These are phyloP conservation scores for Acrobasis suavella DNA, from an alignment of 2,888 invertebrate species.

Conservation along the genomic window DNA sequence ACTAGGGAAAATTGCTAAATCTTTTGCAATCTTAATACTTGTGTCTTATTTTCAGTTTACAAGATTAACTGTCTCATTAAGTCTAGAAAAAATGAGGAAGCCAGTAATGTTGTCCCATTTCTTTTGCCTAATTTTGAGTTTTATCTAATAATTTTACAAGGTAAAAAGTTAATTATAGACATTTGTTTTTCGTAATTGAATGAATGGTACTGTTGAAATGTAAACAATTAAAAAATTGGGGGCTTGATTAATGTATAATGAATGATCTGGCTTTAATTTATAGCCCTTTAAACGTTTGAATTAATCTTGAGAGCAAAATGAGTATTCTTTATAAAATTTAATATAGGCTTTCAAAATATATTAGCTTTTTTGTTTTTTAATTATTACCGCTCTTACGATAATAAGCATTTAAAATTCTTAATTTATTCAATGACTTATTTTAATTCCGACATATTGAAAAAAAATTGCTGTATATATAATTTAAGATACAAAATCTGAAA, in stretches of 20 bases:
- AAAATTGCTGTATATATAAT: too few relatives aligned
- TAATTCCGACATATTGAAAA: too few relatives aligned
- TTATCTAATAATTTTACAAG: not conserved
- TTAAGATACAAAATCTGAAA: too few relatives aligned
- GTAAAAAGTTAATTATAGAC: constrained; percentile 10
- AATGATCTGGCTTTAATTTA: not conserved
- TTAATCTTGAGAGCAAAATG: too few relatives aligned
- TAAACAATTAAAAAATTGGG: not conserved
- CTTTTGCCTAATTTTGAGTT: constrained; percentile 16
- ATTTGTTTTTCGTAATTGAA: constrained; percentile 15
- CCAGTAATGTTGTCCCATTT: constrained; percentile 1
- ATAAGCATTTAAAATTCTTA: too few relatives aligned
- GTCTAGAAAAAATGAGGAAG: constrained; percentile 17
- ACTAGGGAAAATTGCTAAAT: constrained; percentile 36
- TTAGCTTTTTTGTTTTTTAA: too few relatives aligned
- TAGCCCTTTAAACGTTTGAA: not conserved
- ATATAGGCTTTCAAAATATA: too few relatives aligned
- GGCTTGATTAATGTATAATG: not conserved
- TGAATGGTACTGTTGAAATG: constrained; percentile 11
- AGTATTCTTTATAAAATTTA: too few relatives aligned
- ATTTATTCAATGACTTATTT: too few relatives aligned
- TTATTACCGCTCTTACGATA: too few relatives aligned
- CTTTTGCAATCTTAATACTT: constrained; percentile 10
- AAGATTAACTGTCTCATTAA: constrained; percentile 18
- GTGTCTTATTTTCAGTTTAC: constrained; percentile 17